Evolutionary conservation across 2,888 invertebrate species (phyloP), one percentile per base, ranked within the genome.

Genomic region (Melitaea athalia): DNA sequence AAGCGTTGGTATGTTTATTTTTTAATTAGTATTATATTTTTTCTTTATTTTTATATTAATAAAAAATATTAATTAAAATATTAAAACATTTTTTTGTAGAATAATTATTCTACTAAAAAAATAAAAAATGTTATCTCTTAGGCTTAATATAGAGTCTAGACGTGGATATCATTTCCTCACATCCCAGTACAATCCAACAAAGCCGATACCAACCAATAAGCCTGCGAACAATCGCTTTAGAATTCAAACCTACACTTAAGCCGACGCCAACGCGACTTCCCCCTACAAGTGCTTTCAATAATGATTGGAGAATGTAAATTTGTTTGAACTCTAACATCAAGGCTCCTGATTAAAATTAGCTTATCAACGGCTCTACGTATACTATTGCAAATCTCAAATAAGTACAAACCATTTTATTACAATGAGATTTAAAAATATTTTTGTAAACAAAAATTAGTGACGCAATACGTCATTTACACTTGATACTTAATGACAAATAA

Each of bases 131-230:
- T 45, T 10, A 4, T 45, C 10, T 45, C 12, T 11, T 6, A 45
- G 45, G 15, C 17, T 15, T 17, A 50, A 17, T 50, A 17, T 50
- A 7, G 50, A 17, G 50, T 50, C 50, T 52, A 52, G 24, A 12
- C 52, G 24, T 50, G 11, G 52, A 31, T 47, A 57, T 64, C 57
- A 64, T 49, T 33, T 64, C 47, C 38, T 57, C 64, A 57, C 57
- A 38, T 59, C 57, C 55, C 49, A n/a, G 6, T 64, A 24, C 52
- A 31, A 52, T 12, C 24, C 42, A 17, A 69, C 63, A 66, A 64
- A 63, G 63, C 66, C 69, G 63, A 69, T 63, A 69, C 59, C 61
- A 66, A 55, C 63, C 66, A 66, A 69, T 69, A 66, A 69, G 66
- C 53, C 66, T 60, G 47, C 60, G 68, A 64, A 69, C 71, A 69